Percentiles rank a stretch among this genome's conserved stretches.
Evolutionary conservation across 1,140 invertebrate species (phyloP).

Genomic region (Drusus annulatus): DNA sequence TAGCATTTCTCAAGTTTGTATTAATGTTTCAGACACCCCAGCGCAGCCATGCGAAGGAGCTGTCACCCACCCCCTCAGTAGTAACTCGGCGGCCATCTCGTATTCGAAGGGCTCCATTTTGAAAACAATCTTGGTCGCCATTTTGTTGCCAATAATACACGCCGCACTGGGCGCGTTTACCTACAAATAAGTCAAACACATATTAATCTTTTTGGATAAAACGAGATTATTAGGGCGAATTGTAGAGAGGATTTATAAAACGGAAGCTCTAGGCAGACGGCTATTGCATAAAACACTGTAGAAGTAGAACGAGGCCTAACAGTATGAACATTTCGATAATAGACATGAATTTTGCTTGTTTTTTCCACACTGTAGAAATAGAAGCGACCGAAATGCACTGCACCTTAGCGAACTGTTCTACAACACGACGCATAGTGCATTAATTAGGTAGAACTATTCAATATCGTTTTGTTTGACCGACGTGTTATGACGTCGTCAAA

Average conservation of each 20-base stretch:
- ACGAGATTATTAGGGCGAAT: constrained; percentile 50
- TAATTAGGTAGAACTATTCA: background rate
- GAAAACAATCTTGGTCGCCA: constrained; percentile 4
- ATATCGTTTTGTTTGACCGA: constrained; percentile 15
- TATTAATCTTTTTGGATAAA: constrained; percentile 34
- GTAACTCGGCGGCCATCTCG: constrained; percentile 61
- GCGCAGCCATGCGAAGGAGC: constrained; percentile 74
- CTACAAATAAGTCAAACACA: constrained; percentile 16
- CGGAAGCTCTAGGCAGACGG: constrained; percentile 53
- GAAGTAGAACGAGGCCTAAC: constrained; percentile 52
- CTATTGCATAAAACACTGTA: constrained; percentile 54
- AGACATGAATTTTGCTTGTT: constrained; percentile 50
- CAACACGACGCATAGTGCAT: constrained; percentile 1
- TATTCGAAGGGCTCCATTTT: constrained; percentile 61
- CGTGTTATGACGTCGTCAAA: background rate
- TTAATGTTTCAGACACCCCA: constrained; percentile 69
- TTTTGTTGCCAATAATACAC: constrained; percentile 24
- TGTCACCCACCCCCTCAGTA: constrained; percentile 72
- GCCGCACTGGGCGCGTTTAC: constrained; percentile 23
- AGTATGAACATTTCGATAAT: constrained; percentile 33
- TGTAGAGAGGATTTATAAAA: constrained; percentile 43
- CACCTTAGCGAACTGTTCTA: constrained; percentile 55
- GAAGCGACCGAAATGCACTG: constrained; percentile 46
- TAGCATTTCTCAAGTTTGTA: too few species aligned
- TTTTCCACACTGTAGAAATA: constrained; percentile 45